A percentile compares a stretch with the other conserved stretches of the same genome.
These are phyloP conservation scores for Pachyrhynchus sulphureomaculatus DNA, from an alignment of 1,140 invertebrate species.

Conservation along the genomic window DNA sequence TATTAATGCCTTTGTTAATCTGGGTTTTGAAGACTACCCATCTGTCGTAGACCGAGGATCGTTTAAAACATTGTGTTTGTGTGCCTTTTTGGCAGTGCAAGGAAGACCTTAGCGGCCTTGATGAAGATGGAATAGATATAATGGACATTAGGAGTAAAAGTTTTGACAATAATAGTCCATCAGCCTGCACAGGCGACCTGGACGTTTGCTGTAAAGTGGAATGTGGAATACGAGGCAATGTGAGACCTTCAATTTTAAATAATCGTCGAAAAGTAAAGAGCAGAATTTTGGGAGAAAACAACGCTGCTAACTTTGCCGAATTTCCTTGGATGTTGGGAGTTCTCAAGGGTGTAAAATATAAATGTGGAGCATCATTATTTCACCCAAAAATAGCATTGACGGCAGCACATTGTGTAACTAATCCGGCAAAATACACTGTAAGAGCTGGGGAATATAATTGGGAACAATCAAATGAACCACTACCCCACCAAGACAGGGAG, in stretches of 20 bases:
- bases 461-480: slow-evolving; percentile 52
- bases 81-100: slow-evolving; percentile 45
- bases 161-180: too few species aligned
- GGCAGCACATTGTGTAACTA: slow-evolving; percentile 45
- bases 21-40: background rate
- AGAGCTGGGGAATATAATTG: slow-evolving; percentile 61
- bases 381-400: slow-evolving; percentile 48
- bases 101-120: slow-evolving; percentile 37
- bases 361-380: slow-evolving; percentile 48
- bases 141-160: background rate
- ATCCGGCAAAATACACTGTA: slow-evolving; percentile 45
- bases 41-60: background rate
- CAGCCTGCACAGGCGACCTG: slow-evolving; percentile 35
- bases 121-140: slow-evolving; percentile 11
- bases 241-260: background rate
- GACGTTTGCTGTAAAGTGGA: slow-evolving; percentile 47
- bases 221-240: slow-evolving; percentile 38
- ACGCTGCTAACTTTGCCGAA: slow-evolving; percentile 41
- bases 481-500: slow-evolving; percentile 52
- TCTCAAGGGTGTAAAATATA: slow-evolving; percentile 34
- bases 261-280: background rate
- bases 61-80: slow-evolving; percentile 39
- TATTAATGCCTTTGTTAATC: background rate
- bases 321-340: slow-evolving; percentile 48
- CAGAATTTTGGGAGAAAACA: slow-evolving; percentile 24